These are phyloP conservation scores for Alloplasta piceator DNA, from an alignment of 2,888 invertebrate species.

Conservation along the genomic window DNA sequence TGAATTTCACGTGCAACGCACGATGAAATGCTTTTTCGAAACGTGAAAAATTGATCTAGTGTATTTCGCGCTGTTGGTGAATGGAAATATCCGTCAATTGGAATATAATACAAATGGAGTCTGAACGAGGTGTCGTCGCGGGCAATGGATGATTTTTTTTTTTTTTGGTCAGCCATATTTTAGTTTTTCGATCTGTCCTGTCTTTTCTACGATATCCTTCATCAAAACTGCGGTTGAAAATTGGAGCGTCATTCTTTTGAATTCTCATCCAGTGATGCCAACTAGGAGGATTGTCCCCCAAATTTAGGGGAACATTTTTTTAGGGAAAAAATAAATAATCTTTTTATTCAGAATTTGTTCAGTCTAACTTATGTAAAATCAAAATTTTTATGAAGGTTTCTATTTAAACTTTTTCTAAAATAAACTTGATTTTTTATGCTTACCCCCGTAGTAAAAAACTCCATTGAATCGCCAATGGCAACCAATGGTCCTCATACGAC, in stretches of 20 bases:
- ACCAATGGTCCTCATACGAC: no score
- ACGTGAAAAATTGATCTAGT: conserved; percentile 51
- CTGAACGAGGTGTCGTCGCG: background rate
- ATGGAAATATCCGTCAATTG: conserved; percentile 43
- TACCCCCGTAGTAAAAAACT: no score
- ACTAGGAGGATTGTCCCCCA: no score
- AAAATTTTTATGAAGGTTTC: no score
- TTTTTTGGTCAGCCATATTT: conserved; percentile 6
- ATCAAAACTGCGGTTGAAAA: background rate
- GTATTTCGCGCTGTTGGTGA: conserved; percentile 3
- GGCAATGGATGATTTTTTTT: conserved; percentile 35
- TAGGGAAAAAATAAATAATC: no score
- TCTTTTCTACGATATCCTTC: background rate
- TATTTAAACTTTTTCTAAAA: no score
- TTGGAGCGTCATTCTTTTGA: background rate
- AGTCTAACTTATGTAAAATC: no score
- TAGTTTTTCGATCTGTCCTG: conserved; percentile 3
- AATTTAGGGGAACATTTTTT: no score
- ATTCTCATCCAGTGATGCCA: no score
- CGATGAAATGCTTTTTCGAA: conserved; percentile 55
- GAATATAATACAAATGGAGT: conserved; percentile 10
- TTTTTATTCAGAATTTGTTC: no score
- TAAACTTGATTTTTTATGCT: no score
- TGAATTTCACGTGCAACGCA: background rate
- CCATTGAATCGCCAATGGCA: no score